Evolutionary conservation across 2,888 invertebrate genomes (phyloP), one percentile per base, ranked within the genome.

Genomic region (Cantharis rufa): DNA sequence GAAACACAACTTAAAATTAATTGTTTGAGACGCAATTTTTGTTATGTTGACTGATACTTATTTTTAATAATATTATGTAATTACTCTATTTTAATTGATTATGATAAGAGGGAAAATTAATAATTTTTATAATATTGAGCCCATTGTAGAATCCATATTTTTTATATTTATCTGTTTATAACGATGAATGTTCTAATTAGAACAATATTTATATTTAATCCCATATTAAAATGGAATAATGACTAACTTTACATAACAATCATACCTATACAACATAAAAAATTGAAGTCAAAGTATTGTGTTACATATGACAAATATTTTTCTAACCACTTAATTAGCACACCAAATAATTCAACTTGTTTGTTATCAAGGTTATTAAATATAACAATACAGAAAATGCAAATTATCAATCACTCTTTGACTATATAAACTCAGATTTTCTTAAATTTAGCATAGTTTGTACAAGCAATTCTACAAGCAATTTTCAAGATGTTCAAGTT

Each of bases 401-500:
- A 66, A 66, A 66, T 66, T 21, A 9, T 24, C 21, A n/a, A n/a
- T 66, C n/a, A 66, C 21, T 10, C 13, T n/a, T 66, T 24, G 64
- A 71, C 61, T 75, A 75, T 75, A 75, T 70, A 75, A 70, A 28
- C 75, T 15, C 10, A 3, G 11, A 11, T 21, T 13, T 16, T 24
- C n/a, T 28, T 32, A 11, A 15, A 62, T 28, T 11, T 10, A 64
- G 15, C 62, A 75, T 28, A 75, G 71, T 71, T 75, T 71, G 72
- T 72, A 62, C 24, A 15, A 48, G 32, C 28, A 15, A 21, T 66
- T 48, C 66, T 72, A 72, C 72, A 72, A 71, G 27, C 71, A 68
- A 18, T 28, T 32, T 27, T 24, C 75, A 73, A 71, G 63, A 77
- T 77, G 76, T 77, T 77, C 70, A 77, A 77, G 66, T 72, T 73